Evolutionary conservation across 2,113 vertebrate species (phyloP).

Genomic region (Diadophis punctatus): DNA sequence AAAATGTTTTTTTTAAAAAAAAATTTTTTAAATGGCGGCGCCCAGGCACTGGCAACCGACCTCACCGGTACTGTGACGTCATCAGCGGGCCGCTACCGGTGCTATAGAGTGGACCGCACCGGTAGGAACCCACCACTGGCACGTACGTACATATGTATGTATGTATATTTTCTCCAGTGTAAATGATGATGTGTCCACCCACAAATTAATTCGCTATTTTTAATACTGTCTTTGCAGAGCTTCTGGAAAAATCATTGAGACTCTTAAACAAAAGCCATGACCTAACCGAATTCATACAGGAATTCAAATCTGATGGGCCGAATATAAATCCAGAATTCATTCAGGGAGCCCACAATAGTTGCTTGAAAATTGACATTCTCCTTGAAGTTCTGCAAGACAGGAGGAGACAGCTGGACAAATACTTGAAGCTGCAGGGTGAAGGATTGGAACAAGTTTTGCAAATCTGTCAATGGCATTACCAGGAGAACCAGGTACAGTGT

Average conservation of each 20-base stretch:
- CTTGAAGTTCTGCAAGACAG: slow-evolving; percentile 87
- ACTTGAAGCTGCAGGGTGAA: slow-evolving; percentile 65
- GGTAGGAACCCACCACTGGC: no score
- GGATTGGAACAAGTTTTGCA: slow-evolving; percentile 70
- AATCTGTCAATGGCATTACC: slow-evolving; percentile 76
- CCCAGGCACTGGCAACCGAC: no score
- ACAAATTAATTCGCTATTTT: neutral
- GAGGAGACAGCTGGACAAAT: slow-evolving; percentile 76
- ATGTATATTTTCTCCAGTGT: neutral
- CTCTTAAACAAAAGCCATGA: slow-evolving; percentile 83
- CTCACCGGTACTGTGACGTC: no score
- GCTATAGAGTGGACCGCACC: no score
- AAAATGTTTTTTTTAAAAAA: no score
- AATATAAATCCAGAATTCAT: slow-evolving; percentile 66
- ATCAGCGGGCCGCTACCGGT: no score
- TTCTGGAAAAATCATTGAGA: slow-evolving; percentile 82
- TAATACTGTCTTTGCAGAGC: slow-evolving; percentile 66
- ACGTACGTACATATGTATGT: no score
- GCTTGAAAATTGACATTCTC: slow-evolving; percentile 77
- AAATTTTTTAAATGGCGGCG: no score
- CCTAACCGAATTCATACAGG: slow-evolving; percentile 80
- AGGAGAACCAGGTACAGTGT: slow-evolving; percentile 72
- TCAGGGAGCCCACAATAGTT: slow-evolving; percentile 73
- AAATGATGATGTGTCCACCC: neutral
- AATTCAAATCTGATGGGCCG: slow-evolving; percentile 75